phyloP scores from a whole-genome alignment of 2,797 vertebrate genomes.

The Poeciliopsis turneri region DNA sequence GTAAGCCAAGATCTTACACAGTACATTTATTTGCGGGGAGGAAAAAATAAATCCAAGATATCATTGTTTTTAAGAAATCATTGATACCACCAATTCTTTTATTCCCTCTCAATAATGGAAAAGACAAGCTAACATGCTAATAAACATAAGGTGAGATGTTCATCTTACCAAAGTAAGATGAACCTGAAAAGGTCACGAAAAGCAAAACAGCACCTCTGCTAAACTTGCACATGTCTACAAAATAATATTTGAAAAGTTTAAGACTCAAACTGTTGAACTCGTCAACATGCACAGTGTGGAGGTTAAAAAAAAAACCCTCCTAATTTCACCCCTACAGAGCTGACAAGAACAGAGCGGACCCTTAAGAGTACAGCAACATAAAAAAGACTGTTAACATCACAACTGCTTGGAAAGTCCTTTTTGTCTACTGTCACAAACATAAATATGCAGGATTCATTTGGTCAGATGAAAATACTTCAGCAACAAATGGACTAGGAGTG shows the following conservation, averaged over 20 bases:
- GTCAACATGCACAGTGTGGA: not conserved
- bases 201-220: not conserved
- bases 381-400: too few relatives aligned
- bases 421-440: too few relatives aligned
- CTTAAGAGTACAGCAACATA: too few relatives aligned
- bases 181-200: not conserved
- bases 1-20: too few relatives aligned
- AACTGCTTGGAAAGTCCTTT: too few relatives aligned
- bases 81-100: not conserved
- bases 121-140: not conserved
- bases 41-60: not conserved
- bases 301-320: too few relatives aligned
- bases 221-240: not conserved
- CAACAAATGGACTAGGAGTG: too few relatives aligned
- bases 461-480: too few relatives aligned
- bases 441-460: too few relatives aligned
- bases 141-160: not conserved
- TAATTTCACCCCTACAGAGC: too few relatives aligned
- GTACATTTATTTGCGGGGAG: not conserved
- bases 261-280: not conserved
- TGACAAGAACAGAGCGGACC: too few relatives aligned
- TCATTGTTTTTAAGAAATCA: not conserved
- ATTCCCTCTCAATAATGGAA: not conserved
- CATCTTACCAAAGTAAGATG: not conserved
- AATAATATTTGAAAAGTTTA: not conserved